Percentiles rank a stretch among this genome's conserved stretches.
Conservation (phyloP, 2,888 invertebrate genomes). For the Myathropa florea region DNA sequence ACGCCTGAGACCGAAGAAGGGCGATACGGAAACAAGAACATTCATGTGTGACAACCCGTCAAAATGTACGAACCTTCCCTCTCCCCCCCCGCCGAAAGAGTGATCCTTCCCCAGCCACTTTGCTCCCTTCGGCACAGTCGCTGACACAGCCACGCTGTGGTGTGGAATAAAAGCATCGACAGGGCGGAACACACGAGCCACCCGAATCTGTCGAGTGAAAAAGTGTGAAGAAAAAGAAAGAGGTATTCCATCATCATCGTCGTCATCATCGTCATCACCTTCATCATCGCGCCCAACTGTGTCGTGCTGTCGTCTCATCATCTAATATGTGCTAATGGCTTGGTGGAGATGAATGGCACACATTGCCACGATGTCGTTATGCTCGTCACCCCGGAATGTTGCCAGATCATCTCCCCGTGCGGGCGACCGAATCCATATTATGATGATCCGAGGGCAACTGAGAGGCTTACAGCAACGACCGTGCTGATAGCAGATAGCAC, state of each 20-base stretch:
- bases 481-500: not conserved
- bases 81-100: slow-evolving; percentile 18
- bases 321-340: slow-evolving; percentile 70
- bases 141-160: slow-evolving; percentile 13
- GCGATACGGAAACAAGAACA: slow-evolving; percentile 12
- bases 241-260: slow-evolving; percentile 67
- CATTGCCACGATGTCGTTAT: slow-evolving; percentile 33
- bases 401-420: slow-evolving; percentile 47
- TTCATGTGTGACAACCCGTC: slow-evolving; percentile 56
- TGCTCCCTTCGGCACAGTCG: not conserved
- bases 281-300: slow-evolving; percentile 61
- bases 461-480: slow-evolving; percentile 9
- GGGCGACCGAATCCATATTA: slow-evolving; percentile 28
- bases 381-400: slow-evolving; percentile 34
- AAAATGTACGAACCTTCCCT: slow-evolving; percentile 47
- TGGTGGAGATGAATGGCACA: slow-evolving; percentile 63
- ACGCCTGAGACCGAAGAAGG: not conserved
- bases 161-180: slow-evolving; percentile 34
- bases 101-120: slow-evolving; percentile 28
- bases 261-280: slow-evolving; percentile 40
- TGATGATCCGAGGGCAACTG: slow-evolving; percentile 48
- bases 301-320: slow-evolving; percentile 67
- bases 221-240: slow-evolving; percentile 49
- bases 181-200: slow-evolving; percentile 11
- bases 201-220: slow-evolving; percentile 46